Evolutionary conservation across 2,797 vertebrate species (phyloP).

Genomic region (Varecia variegata): DNA sequence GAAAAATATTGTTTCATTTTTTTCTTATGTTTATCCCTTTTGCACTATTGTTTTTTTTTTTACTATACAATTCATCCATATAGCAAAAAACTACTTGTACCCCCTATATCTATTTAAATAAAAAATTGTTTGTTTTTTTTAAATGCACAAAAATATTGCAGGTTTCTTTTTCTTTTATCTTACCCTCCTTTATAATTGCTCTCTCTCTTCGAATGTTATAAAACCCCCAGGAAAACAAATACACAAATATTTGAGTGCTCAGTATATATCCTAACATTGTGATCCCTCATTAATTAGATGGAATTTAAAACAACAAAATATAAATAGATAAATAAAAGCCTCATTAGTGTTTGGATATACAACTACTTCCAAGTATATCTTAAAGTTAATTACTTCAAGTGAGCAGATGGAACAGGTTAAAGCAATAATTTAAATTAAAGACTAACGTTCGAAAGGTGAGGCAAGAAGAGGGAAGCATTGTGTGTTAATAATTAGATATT

Average conservation of each 20-base stretch:
- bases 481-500: constrained; percentile 57
- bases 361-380: constrained; percentile 81
- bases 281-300: constrained; percentile 82
- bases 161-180: background rate
- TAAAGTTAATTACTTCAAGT: constrained; percentile 85
- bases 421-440: constrained; percentile 66
- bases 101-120: background rate
- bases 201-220: constrained; percentile 18
- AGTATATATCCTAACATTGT: constrained; percentile 58
- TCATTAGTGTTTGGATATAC: constrained; percentile 80
- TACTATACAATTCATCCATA: background rate
- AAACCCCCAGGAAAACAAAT: background rate
- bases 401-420: constrained; percentile 81
- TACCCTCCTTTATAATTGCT: background rate
- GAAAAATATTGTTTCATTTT: background rate
- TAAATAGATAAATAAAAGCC: constrained; percentile 80
- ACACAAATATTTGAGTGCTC: constrained; percentile 40
- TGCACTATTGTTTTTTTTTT: background rate
- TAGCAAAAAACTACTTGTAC: background rate
- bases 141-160: background rate
- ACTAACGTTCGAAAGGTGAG: constrained; percentile 64
- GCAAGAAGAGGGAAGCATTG: constrained; percentile 51
- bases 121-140: background rate
- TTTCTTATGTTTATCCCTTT: background rate
- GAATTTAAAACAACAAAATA: constrained; percentile 81